These are phyloP conservation scores for Therioaphis trifolii DNA, from an alignment of 2,888 invertebrate species.

Conservation along the genomic window DNA sequence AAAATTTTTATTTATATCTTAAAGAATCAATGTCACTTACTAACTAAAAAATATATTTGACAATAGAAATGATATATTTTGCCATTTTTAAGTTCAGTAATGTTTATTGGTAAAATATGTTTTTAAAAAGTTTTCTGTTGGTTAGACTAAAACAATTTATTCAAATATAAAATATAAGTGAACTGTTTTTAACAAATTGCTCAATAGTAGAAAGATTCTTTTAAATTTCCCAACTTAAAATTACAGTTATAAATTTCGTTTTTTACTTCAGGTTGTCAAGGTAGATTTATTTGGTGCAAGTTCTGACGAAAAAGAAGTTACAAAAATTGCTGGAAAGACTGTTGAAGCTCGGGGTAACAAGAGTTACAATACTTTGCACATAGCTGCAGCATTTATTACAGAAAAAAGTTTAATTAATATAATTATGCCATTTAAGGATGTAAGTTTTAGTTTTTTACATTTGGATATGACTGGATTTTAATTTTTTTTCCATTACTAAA, in stretches of 20 bases:
- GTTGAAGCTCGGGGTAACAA: slow-evolving; percentile 87
- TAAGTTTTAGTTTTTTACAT: slow-evolving; percentile 67
- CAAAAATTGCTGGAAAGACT: slow-evolving; percentile 82
- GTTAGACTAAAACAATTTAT: no score
- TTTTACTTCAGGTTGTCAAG: slow-evolving; percentile 75
- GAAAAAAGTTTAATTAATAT: slow-evolving; percentile 81
- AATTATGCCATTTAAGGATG: slow-evolving; percentile 83
- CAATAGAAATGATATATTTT: no score
- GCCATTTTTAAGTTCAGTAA: no score
- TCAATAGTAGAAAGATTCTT: no score
- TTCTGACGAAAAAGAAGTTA: slow-evolving; percentile 92
- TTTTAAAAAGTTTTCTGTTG: no score
- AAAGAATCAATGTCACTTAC: no score
- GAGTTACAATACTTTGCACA: slow-evolving; percentile 86
- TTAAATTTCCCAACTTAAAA: no score
- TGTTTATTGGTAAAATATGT: no score
- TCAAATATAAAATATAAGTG: no score
- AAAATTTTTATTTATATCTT: no score
- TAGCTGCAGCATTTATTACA: slow-evolving; percentile 83
- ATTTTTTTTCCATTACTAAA: background rate
- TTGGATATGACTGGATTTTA: background rate
- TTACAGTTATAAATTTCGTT: background rate
- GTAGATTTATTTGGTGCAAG: slow-evolving; percentile 89
- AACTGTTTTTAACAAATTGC: no score
- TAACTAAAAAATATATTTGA: no score